These are phyloP conservation scores for Puma concolor DNA, from an alignment of 2,113 vertebrate species.

Conservation along the genomic window DNA sequence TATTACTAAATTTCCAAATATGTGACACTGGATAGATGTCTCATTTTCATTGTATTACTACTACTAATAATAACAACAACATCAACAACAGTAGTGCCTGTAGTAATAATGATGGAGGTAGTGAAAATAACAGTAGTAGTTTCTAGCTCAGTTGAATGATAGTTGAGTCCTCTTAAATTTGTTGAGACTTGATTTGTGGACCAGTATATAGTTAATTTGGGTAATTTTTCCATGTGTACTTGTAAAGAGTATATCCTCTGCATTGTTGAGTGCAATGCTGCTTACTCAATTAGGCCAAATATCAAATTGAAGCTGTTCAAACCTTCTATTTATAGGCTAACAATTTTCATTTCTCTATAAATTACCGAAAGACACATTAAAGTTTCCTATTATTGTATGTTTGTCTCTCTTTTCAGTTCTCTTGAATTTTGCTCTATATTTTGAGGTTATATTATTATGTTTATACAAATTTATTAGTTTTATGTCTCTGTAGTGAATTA, in stretches of 20 bases:
- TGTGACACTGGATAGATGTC: background rate
- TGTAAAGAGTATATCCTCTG: background rate
- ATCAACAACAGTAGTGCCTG: background rate
- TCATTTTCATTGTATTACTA: background rate
- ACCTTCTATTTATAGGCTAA: background rate
- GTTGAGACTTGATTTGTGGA: background rate
- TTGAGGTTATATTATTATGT: background rate
- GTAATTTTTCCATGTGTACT: background rate
- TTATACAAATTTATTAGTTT: background rate
- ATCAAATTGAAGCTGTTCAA: background rate
- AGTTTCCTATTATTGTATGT: background rate
- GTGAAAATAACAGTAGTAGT: background rate
- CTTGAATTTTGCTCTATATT: background rate
- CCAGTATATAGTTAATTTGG: background rate
- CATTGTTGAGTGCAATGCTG: background rate
- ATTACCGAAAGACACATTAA: background rate
- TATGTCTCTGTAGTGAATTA: background rate
- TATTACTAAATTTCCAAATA: background rate
- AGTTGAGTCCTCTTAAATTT: background rate
- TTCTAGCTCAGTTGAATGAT: background rate
- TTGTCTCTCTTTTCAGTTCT: background rate
- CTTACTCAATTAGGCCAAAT: background rate
- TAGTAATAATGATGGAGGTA: background rate
- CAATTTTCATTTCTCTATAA: background rate
- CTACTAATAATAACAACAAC: background rate